A percentile compares a stretch with the other conserved stretches of the same genome.
These are phyloP conservation scores for Enhydra lutris DNA, from an alignment of 2,113 vertebrate genomes.

Conservation along the genomic window DNA sequence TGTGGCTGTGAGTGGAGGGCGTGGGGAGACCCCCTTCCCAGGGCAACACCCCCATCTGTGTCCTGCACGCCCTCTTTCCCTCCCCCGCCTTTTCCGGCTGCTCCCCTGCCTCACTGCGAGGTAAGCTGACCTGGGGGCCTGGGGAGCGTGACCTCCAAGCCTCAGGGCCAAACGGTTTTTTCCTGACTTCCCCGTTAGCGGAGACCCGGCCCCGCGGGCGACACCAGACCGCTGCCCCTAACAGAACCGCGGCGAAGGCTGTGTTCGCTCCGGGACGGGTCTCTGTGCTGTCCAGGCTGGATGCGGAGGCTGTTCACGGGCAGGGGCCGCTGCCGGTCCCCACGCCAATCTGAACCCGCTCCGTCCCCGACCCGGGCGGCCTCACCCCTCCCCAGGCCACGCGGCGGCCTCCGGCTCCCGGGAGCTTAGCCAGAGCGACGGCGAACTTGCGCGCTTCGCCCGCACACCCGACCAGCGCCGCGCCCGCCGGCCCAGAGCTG, in stretches of 20 bases:
- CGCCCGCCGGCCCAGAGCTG: neutral
- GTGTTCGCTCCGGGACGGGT: neutral
- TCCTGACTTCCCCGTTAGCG: neutral
- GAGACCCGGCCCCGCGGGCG: neutral
- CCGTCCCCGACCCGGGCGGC: neutral
- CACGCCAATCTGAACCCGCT: neutral
- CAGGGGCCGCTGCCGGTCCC: neutral
- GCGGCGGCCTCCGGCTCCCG: neutral
- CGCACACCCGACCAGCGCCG: neutral
- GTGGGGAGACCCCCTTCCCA: neutral
- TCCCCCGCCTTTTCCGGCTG: neutral
- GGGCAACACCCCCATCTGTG: neutral
- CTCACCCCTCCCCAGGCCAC: neutral
- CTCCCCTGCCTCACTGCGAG: neutral
- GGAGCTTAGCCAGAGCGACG: neutral
- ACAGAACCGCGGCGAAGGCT: neutral
- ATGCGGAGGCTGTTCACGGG: neutral
- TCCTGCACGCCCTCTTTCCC: neutral
- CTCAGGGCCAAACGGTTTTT: neutral
- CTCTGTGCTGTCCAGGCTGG: neutral
- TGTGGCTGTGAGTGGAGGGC: neutral
- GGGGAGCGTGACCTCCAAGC: neutral
- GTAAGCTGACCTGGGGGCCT: neutral
- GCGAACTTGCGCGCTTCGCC: neutral
- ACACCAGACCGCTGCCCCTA: neutral